phyloP scores from a whole-genome alignment of 2,888 invertebrate genomes.

The Hanleya hanleyi region DNA sequence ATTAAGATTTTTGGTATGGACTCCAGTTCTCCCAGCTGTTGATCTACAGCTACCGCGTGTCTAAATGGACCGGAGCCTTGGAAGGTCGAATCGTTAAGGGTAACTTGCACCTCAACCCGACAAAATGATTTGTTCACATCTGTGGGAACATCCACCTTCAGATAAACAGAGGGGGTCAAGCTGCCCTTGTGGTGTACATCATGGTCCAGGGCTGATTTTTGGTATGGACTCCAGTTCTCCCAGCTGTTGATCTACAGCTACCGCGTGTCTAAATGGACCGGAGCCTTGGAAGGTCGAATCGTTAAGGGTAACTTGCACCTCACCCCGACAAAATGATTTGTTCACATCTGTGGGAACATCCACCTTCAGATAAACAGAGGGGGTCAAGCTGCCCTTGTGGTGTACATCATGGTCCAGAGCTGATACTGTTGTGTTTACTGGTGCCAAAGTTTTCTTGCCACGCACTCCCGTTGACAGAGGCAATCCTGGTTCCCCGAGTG shows the following conservation, averaged over 20 bases:
- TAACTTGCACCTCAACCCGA: slow-evolving; percentile 20
- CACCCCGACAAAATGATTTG: slow-evolving; percentile 29
- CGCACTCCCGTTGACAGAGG: slow-evolving; percentile 30
- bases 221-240: neutral
- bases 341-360: slow-evolving; percentile 15
- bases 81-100: slow-evolving; percentile 34
- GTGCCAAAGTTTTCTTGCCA: slow-evolving; percentile 26
- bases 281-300: slow-evolving; percentile 33
- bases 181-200: slow-evolving; percentile 25
- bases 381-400: slow-evolving; percentile 15
- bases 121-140: slow-evolving; percentile 26
- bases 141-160: slow-evolving; percentile 17
- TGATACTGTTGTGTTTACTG: slow-evolving; percentile 10
- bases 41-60: slow-evolving; percentile 19
- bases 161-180: slow-evolving; percentile 32
- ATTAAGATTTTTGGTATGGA: neutral
- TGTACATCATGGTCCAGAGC: slow-evolving; percentile 40
- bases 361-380: slow-evolving; percentile 26
- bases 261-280: slow-evolving; percentile 30
- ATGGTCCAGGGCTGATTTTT: slow-evolving; percentile 31
- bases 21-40: neutral
- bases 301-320: slow-evolving; percentile 25
- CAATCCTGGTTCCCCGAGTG: slow-evolving; percentile 23
- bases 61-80: slow-evolving; percentile 26
- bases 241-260: neutral